Evolutionary conservation across 2,888 invertebrate genomes (phyloP), one percentile per base, ranked within the genome.

Genomic region (Galeruca laticollis): DNA sequence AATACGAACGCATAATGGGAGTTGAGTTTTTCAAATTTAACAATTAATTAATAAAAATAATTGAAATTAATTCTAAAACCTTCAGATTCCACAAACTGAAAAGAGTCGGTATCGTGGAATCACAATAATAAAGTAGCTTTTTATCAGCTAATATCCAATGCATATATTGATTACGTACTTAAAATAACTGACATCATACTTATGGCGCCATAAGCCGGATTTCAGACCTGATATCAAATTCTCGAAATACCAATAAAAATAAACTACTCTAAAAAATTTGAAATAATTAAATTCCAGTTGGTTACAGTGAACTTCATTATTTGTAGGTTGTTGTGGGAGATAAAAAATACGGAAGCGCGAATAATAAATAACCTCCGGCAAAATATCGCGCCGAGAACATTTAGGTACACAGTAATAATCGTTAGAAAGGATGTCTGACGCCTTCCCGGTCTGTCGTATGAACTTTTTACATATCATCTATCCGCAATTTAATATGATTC

Each of bases 201-300:
- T 49, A 15, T 64, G 72, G 72, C 72, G 72, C 72, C 72, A 72
- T 31, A 21, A 69, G 57, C 72, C 69, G 72, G 72, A 72, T 69
- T 64, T 68, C 33, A 26, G 62, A 68, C 68, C 61, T 49, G 69
- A 69, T n/a, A 6, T 64, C 69, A 52, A 60, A 69, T 69, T 60
- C 64, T 49, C 47, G 43, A 63, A 68, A 63, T 57, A 33, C 20
- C 43, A 31, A 56, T 15, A 65, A 65, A 62, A 62, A 47, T 9
- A 35, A 59, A 13, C 37, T 47, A 33, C 51, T 62, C 11, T 51
- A 31, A 60, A 35, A 59, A 62, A 62, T 51, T n/a, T 51, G 52
- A 21, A 62, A 62, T 62, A 52, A 40, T 37, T 52, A 47, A 52
- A 62, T 47, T 52, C 52, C 47, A 61, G 33, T 61, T 37, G 37